Evolutionary conservation across 2,888 invertebrate genomes (phyloP), one percentile per base, ranked within the genome.

Genomic region (Tridacna crocea): DNA sequence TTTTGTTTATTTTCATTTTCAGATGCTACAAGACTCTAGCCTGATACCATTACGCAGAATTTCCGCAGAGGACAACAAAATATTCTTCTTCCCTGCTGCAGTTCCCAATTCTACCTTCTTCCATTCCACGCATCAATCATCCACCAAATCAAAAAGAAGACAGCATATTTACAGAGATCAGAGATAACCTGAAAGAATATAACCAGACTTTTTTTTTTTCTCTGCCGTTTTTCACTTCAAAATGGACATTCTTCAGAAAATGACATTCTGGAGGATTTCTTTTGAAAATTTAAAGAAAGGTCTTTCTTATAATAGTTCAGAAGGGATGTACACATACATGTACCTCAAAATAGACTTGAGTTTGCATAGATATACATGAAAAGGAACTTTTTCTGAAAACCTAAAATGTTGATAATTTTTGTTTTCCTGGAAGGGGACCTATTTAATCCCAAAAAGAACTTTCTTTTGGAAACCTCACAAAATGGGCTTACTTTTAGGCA

Each of bases 21-120:
- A 84, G 84, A 72, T 75, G 58, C 75, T 22, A 72, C 61, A 48
- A 76, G 81, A 84, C 84, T 84, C 79, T 84, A 84, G 84, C 75
- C 79, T 82, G 24, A 77, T 81, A 17, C 84, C 84, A 24, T 66
- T 84, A 24, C 79, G 82, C 27, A 61, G 70, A n/a, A 24, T 82
- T 46, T 79, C 79, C 0, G 65, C 75, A 0, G 75, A 75, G 0
- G 82, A 84, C 27, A 70, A 72, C n/a, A 84, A 79, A n/a, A 22
- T 10, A 70, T 83, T 83, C 73, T 75, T 79, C 47, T 84, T 82
- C 55, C 84, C 77, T 0, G 63, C 47, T 19, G 36, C 46, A 36
- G 15, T 51, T 17, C 77, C 72, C 48, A 70, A 72, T n/a, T 72
- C 72, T 51, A 77, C 72, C 51, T 48, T 74, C 36, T 26, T 47